phyloP scores from a whole-genome alignment of 2,888 invertebrate species.

The Rhagonycha lutea region DNA sequence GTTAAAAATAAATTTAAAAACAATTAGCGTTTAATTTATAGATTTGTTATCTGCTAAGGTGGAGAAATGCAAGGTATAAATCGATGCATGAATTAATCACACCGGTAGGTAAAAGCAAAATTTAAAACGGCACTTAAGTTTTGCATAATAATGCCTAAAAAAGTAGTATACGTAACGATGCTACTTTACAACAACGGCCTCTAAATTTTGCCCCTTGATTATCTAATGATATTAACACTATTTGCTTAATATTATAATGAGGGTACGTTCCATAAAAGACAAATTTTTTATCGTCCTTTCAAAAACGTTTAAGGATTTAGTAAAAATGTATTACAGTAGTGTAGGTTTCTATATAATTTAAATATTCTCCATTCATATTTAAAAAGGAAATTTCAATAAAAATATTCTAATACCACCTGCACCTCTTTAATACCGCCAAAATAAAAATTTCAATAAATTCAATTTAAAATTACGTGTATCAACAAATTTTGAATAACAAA shows the following conservation, averaged over 20 bases:
- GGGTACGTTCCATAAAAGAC: neutral
- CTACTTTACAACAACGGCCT: neutral
- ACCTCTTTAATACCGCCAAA: neutral
- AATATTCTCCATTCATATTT: neutral
- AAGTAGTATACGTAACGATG: neutral
- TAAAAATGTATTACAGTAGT: neutral
- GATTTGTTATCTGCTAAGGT: neutral
- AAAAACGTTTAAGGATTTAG: neutral
- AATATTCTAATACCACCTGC: neutral
- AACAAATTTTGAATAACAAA: neutral
- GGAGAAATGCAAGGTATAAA: neutral
- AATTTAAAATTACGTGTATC: neutral
- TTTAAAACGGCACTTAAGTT: neutral
- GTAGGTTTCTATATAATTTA: neutral
- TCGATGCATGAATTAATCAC: neutral
- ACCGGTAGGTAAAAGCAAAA: neutral
- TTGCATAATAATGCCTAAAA: too few relatives aligned
- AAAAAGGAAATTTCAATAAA: neutral
- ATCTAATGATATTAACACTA: neutral
- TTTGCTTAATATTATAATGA: neutral
- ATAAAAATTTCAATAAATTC: neutral
- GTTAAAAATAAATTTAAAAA: neutral
- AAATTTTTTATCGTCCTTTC: neutral
- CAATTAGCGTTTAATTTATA: neutral
- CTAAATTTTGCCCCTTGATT: neutral